Evolutionary conservation across 2,113 vertebrate genomes (phyloP), one percentile per base, ranked within the genome.

Genomic region (Dipodomys merriami): DNA sequence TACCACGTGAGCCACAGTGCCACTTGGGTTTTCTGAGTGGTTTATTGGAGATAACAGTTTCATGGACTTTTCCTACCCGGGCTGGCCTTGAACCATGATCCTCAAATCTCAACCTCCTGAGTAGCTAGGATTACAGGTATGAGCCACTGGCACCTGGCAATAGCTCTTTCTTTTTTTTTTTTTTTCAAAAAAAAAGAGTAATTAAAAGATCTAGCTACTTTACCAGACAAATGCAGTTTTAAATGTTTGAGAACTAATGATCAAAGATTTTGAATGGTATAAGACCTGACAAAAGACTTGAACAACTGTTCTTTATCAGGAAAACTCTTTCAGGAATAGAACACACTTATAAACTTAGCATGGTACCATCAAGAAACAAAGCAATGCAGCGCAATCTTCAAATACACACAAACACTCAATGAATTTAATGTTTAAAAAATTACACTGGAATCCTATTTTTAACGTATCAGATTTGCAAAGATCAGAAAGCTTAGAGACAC

Each of bases 261-360:
- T n/a, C 62, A 69, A 77, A 68, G 44, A 9, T 64, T 93, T 95
- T 80, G 76, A 87, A 81, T 83, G 10, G 23, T 33, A 22, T 83
- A 93, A 91, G 39, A 4, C 13, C 82, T 92, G 29, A 53, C 33
- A 57, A 3, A 79, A 39, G 13, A 82, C 49, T 88, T 74, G 62
- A 86, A 77, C 27, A 88, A 29, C 39, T 65, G 13, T 27, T 92
- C 68, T 94, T 71, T 71, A 30, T 74, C 13, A 82, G 29, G 13
- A 78, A 23, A 20, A 84, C 13, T 39, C 30, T 64, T 49, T 44
- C 33, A 73, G 83, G 13, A 83, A 44, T 30, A 83, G 49, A 22
- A 74, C 35, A 65, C 15, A 72, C 25, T 46, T 81, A 20, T 60
- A 82, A 74, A 79, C 69, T 71, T 67, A 86, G 76, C 20, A 72